Evolutionary conservation across 2,797 vertebrate species (phyloP).

Genomic region (Pagetopsis macropterus): DNA sequence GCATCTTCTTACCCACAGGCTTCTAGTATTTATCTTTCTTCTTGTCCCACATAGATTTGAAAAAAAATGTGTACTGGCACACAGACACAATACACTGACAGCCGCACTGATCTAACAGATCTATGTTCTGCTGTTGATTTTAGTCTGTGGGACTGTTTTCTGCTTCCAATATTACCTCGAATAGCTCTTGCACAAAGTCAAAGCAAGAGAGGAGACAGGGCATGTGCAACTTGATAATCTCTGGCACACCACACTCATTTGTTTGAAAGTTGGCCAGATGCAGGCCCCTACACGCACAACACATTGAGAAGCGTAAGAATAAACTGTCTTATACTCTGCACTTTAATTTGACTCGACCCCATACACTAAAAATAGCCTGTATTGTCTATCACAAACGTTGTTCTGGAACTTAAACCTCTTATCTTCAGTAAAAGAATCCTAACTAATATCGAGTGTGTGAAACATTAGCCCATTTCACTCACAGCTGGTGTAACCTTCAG

Average conservation of each 20-base stretch:
- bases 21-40: background rate
- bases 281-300: constrained; percentile 13
- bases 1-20: constrained; percentile 11
- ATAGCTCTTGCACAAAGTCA: constrained; percentile 13
- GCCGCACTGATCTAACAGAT: background rate
- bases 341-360: background rate
- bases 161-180: background rate
- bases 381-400: constrained; percentile 2
- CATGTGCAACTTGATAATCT: constrained; percentile 20
- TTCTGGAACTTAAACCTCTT: constrained; percentile 1
- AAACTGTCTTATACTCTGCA: constrained; percentile 12
- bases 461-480: constrained; percentile 1
- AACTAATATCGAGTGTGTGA: constrained; percentile 12
- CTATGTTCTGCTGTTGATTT: constrained; percentile 1
- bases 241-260: constrained; percentile 2
- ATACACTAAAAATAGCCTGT: constrained; percentile 22
- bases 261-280: constrained; percentile 19
- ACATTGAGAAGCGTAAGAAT: constrained; percentile 9
- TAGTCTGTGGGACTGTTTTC: background rate
- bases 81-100: background rate
- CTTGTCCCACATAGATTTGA: background rate
- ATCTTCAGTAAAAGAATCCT: background rate
- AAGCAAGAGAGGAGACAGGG: background rate
- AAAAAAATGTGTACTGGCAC: background rate
- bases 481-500: background rate